These are phyloP conservation scores for Cryptosula pallasiana DNA, from an alignment of 2,888 invertebrate genomes.

Conservation along the genomic window DNA sequence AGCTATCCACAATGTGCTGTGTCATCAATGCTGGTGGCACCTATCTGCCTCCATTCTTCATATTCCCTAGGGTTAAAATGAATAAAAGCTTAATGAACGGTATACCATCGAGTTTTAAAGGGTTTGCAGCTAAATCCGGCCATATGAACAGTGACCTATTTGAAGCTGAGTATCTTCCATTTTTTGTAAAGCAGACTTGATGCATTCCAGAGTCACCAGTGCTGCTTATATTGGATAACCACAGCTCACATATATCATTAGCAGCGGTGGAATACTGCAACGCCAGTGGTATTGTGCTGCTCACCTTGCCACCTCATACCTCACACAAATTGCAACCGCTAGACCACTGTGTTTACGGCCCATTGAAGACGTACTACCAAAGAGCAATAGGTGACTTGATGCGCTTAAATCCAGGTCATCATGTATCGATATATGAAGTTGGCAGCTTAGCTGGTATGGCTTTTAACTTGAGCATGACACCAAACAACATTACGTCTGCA, in stretches of 20 bases:
- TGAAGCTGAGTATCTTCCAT: background rate
- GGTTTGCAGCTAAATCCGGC: conserved; percentile 25
- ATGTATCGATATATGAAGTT: background rate
- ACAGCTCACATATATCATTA: conserved; percentile 25
- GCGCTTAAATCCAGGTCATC: conserved; percentile 15
- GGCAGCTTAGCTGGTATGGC: background rate
- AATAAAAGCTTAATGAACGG: conserved; percentile 27
- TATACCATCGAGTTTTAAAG: conserved; percentile 23
- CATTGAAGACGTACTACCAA: conserved; percentile 25
- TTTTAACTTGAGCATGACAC: background rate
- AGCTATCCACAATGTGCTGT: conserved; percentile 26
- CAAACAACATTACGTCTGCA: background rate
- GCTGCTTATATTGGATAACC: conserved; percentile 26
- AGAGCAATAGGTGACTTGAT: conserved; percentile 20
- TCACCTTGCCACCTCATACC: conserved; percentile 26
- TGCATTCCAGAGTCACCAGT: conserved; percentile 5
- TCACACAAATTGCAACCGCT: conserved; percentile 28
- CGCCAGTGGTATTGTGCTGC: conserved; percentile 17
- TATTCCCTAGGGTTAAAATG: conserved; percentile 29
- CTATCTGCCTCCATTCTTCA: conserved; percentile 28
- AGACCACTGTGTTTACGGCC: conserved; percentile 25
- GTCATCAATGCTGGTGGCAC: conserved; percentile 29
- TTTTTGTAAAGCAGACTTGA: background rate
- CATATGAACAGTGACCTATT: conserved; percentile 7
- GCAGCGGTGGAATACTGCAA: conserved; percentile 25